Evolutionary conservation across 2,113 vertebrate species (phyloP).

Genomic region (Trinectes maculatus): DNA sequence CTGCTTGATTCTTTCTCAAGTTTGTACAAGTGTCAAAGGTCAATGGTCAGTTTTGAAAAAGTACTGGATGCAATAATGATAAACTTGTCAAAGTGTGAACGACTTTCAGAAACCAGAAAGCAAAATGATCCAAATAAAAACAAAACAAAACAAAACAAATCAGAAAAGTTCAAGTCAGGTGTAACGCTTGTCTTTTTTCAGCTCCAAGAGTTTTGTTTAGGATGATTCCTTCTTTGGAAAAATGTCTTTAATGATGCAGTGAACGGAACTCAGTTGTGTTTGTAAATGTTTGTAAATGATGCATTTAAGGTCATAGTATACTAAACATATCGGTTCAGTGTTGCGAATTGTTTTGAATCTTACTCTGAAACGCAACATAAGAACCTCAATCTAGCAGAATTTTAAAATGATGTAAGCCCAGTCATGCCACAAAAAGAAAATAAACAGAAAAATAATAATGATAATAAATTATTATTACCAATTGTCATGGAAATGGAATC

Average conservation of each 20-base stretch:
- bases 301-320: background rate
- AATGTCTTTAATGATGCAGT: conserved; percentile 35
- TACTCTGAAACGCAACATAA: background rate
- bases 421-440: background rate
- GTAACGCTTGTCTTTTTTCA: conserved; percentile 13
- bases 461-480: no score
- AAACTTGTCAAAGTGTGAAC: no score
- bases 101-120: conserved; percentile 8
- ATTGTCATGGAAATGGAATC: no score
- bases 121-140: background rate
- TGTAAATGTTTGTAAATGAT: background rate
- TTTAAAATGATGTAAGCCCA: background rate
- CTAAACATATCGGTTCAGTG: no score
- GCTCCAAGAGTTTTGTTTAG: conserved; percentile 16
- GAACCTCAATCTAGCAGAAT: background rate
- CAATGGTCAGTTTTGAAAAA: no score
- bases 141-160: background rate
- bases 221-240: conserved; percentile 61
- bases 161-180: conserved; percentile 56
- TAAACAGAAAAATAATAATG: conserved; percentile 10
- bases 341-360: no score
- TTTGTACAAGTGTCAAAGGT: no score
- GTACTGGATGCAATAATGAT: no score
- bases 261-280: background rate
- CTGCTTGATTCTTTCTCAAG: background rate